Percentiles rank a stretch among this genome's conserved stretches.
These are phyloP conservation scores for Scortum barcoo DNA, from an alignment of 2,113 vertebrate species.

Conservation along the genomic window DNA sequence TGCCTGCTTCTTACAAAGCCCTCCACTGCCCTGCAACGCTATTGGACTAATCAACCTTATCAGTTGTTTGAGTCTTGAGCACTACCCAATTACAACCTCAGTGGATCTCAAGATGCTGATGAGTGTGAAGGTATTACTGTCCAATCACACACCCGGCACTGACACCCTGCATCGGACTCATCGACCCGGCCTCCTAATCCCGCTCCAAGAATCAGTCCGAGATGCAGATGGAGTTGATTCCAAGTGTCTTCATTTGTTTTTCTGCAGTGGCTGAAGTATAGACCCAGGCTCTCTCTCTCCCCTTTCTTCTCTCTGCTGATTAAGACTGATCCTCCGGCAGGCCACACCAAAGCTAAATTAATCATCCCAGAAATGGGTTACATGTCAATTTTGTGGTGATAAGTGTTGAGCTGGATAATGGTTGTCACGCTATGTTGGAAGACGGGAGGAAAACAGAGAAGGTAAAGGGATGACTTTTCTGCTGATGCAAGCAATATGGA, in stretches of 20 bases:
- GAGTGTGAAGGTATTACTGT: slow-evolving; percentile 70
- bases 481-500: slow-evolving; percentile 69
- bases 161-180: slow-evolving; percentile 59
- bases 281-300: slow-evolving; percentile 22
- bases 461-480: slow-evolving; percentile 55
- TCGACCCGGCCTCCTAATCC: slow-evolving; percentile 73
- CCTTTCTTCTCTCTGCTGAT: slow-evolving; percentile 62
- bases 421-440: slow-evolving; percentile 63
- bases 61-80: slow-evolving; percentile 66
- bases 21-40: slow-evolving; percentile 41
- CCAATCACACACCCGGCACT: slow-evolving; percentile 62
- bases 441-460: slow-evolving; percentile 60
- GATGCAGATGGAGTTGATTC: slow-evolving; percentile 75
- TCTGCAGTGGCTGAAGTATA: slow-evolving; percentile 56
- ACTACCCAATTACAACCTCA: slow-evolving; percentile 76
- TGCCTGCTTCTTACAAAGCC: slow-evolving; percentile 29
- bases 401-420: slow-evolving; percentile 69
- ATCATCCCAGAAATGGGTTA: slow-evolving; percentile 79
- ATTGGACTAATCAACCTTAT: slow-evolving; percentile 76
- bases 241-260: slow-evolving; percentile 73
- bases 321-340: slow-evolving; percentile 73
- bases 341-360: slow-evolving; percentile 71
- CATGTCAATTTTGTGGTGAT: slow-evolving; percentile 73
- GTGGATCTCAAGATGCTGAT: slow-evolving; percentile 72
- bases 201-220: slow-evolving; percentile 59